These are phyloP conservation scores for Chaitophorus viminalis DNA, from an alignment of 2,888 invertebrate species.

Conservation along the genomic window DNA sequence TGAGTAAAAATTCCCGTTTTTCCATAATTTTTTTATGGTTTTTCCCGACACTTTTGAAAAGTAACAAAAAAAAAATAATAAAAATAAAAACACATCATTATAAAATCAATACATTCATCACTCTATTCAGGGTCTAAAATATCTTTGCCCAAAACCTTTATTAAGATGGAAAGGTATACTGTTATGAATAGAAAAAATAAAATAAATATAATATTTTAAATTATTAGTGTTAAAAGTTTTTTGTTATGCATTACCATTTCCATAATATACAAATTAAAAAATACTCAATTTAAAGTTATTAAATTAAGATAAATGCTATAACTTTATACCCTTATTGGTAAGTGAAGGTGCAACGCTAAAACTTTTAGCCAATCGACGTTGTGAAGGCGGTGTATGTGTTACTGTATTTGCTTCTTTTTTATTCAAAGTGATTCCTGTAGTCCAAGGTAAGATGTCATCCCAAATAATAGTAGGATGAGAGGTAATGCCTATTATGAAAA, in stretches of 20 bases:
- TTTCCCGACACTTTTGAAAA: too few relatives aligned
- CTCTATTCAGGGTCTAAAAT: too few relatives aligned
- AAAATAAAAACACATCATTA: too few relatives aligned
- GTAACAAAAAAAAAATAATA: too few relatives aligned
- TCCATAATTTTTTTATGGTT: too few relatives aligned
- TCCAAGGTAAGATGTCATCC: conserved; percentile 59
- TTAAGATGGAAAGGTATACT: too few relatives aligned
- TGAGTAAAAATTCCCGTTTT: too few relatives aligned
- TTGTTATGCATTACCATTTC: neutral
- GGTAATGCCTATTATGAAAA: conserved; percentile 55
- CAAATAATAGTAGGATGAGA: conserved; percentile 61
- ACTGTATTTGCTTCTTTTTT: conserved; percentile 55
- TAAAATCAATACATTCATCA: too few relatives aligned
- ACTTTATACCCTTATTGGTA: conserved; percentile 72
- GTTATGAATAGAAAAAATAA: too few relatives aligned
- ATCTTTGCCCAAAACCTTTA: too few relatives aligned
- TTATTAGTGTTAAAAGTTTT: neutral
- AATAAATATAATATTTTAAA: too few relatives aligned
- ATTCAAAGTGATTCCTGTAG: conserved; percentile 49
- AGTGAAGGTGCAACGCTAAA: conserved; percentile 86
- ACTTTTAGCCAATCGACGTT: conserved; percentile 89
- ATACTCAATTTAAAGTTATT: conserved; percentile 40
- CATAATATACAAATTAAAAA: conserved; percentile 15
- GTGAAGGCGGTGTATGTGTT: conserved; percentile 81
- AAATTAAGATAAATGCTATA: conserved; percentile 36